Base-by-base conservation (phyloP, 2,888 invertebrate species). In the Sinhomidia bicolor region DNA sequence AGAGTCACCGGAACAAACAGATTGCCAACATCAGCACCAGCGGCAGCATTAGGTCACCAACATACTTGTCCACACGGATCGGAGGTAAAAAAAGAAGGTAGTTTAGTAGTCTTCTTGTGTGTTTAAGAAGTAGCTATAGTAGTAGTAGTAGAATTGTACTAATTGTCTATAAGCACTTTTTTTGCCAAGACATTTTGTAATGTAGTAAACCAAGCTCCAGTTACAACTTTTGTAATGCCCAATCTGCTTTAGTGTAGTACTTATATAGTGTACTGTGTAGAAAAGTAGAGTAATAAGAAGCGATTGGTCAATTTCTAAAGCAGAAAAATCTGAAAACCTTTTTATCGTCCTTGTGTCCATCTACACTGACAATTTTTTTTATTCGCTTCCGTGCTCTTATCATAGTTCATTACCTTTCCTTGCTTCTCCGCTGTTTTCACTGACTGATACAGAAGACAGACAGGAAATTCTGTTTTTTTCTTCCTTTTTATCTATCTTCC, bases 381-480 rank as follows among this genome's bases (percentile, higher is more conserved):
- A n/a, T n/a, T n/a, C 41, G 32, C 36, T 68, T 74, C 47, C 26
- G 23, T 23, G 74, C 74, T 51, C 3, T 74, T 26, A 47, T 47
- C 29, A 74, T 74, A 74, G 74, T 47, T 74, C 47, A 74, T 47
- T 74, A 74, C 74, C 23, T 47, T 23, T 47, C 23, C n/a, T n/a
- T n/a, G n/a, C n/a, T 51, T n/a, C 65, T 1, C 36, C 23, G 60
- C 36, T n/a, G 9, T 36, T 47, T 47, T 44, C 47, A 29, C 26
- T n/a, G 12, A 26, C 1, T 74, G 74, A 44, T 47, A 26, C 47
- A 47, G 14, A 47, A 74, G 14, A 9, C 23, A n/a, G 20, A 74
- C 74, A 74, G 74, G 74, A 74, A 74, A 74, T 74, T 74, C 47
- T 23, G 23, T 47, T 74, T 74, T 41, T 47, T 74, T 23, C 44